Evolutionary conservation across 2,113 vertebrate species (phyloP).

Genomic region (Mirza zaza): DNA sequence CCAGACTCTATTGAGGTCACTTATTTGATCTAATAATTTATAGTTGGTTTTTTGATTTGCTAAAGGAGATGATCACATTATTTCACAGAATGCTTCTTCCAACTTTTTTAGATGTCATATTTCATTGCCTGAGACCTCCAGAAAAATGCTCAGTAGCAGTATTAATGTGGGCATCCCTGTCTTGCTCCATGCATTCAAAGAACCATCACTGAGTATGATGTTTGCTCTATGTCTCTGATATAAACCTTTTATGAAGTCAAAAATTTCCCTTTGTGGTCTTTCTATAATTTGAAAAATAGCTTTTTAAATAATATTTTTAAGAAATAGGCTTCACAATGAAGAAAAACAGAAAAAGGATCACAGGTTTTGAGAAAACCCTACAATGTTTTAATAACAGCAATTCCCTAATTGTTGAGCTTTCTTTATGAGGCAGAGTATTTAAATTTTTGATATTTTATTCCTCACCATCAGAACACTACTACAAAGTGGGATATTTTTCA

Average conservation of each 20-base stretch:
- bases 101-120: not conserved
- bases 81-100: not conserved
- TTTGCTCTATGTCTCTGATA: not conserved
- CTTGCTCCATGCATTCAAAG: not conserved
- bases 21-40: not conserved
- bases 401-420: not conserved
- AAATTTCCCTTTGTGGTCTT: not conserved
- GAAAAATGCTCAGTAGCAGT: not conserved
- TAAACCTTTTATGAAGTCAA: not conserved
- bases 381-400: not conserved
- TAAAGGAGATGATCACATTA: not conserved
- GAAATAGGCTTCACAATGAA: not conserved
- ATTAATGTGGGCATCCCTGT: not conserved
- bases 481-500: not conserved
- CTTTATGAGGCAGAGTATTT: not conserved
- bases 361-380: not conserved
- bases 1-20: not conserved
- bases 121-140: not conserved
- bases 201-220: not conserved
- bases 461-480: not conserved
- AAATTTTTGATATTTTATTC: not conserved
- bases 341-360: not conserved
- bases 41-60: not conserved
- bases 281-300: not conserved
- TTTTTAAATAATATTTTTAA: slow-evolving; percentile 22